These are phyloP conservation scores for Aleiodes sp. DNA, from an alignment of 1,140 invertebrate species.

Conservation along the genomic window DNA sequence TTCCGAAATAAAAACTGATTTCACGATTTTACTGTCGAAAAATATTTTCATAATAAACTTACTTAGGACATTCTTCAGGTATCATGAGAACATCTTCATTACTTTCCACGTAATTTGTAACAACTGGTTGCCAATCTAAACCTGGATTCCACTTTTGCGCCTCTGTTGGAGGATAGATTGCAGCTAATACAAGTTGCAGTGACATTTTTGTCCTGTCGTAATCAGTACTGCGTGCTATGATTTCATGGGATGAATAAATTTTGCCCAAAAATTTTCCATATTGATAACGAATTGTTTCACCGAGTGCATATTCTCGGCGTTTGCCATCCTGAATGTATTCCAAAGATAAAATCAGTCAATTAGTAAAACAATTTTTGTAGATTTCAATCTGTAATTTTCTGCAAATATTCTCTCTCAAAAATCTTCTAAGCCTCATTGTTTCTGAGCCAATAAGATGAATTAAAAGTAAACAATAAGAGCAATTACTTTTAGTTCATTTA, in stretches of 20 bases:
- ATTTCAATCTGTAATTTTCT: not conserved
- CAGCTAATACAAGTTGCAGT: slow-evolving; percentile 53
- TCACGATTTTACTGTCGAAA: too few species aligned
- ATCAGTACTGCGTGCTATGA: slow-evolving; percentile 69
- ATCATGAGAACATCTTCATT: slow-evolving; percentile 40
- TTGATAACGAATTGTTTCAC: slow-evolving; percentile 54
- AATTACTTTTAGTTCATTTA: too few species aligned
- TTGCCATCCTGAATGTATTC: slow-evolving; percentile 56
- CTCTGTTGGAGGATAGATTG: slow-evolving; percentile 53
- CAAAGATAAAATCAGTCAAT: not conserved
- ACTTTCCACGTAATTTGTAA: slow-evolving; percentile 33
- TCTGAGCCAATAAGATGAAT: not conserved
- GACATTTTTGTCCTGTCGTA: slow-evolving; percentile 69
- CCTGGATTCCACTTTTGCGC: slow-evolving; percentile 47
- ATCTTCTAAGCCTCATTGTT: too few species aligned
- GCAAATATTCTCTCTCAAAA: not conserved
- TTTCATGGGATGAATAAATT: slow-evolving; percentile 54
- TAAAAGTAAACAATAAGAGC: not conserved
- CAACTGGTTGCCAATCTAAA: slow-evolving; percentile 60
- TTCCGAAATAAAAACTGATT: too few species aligned
- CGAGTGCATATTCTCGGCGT: slow-evolving; percentile 60
- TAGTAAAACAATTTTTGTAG: not conserved
- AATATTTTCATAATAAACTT: slow-evolving; percentile 16
- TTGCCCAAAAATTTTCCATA: slow-evolving; percentile 63
- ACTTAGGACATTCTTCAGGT: slow-evolving; percentile 46